Base-by-base conservation (phyloP, 1,140 invertebrate species). In the Drosophila serrata region DNA sequence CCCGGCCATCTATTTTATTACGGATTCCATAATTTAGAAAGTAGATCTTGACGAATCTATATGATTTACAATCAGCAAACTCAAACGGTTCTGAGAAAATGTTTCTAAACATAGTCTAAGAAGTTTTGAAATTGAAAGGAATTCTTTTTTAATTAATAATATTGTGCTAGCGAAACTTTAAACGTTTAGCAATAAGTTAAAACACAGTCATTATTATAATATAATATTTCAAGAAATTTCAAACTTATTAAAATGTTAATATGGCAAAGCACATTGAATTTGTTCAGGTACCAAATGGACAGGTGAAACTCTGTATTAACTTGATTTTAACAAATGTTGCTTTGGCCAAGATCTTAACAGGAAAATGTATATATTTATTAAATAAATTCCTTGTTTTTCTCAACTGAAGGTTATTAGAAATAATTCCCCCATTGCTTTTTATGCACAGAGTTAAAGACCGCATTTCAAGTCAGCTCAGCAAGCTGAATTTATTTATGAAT, bases 21-120 rank as follows among this genome's bases (percentile, higher is more conserved):
- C 46, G 29, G 45, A 43, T 65, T 49, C 40, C 70, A 75, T 75
- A 65, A 49, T 69, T 69, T 19, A 35, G 29, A 78, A 65, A 53
- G 49, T 48, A 45, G 37, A 45, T 48, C 42, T 13, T n/a, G 15
- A 60, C 29, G 42, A 31, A 15, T 39, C 5, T 22, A 4, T 55
- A 55, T 55, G 51, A 55, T 55, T 55, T 55, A 55, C 33, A 37
- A 55, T 37, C 49, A n/a, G 13, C 4, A 3, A 4, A 13, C 1
- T 12, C 4, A 0, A 5, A 53, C 6, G 6, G 2, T 15, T 53
- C 31, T 22, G 12, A n/a, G 31, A 6, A 35, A 37, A 15, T 7
- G 4, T 9, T 35, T 22, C 17, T 7, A 4, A 12, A 33, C 1
- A 48, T 3, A 3, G 6, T 15, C 2, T 15, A 53, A 22, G 17